These are phyloP conservation scores for Colossoma macropomum DNA, from an alignment of 2,113 vertebrate genomes.

Conservation along the genomic window DNA sequence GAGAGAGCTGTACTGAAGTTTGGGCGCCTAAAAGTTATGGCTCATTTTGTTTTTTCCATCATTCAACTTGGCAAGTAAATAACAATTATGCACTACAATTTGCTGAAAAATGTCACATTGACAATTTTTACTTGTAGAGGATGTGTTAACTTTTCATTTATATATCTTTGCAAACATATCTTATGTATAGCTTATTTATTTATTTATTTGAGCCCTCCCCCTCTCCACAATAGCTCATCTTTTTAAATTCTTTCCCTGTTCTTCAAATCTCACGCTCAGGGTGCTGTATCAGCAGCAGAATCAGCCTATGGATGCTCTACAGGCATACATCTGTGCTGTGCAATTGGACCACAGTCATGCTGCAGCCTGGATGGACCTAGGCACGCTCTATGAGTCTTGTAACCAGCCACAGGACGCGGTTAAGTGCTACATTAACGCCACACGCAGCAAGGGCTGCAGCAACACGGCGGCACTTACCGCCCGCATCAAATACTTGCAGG, in stretches of 20 bases:
- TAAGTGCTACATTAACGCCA: constrained; percentile 99
- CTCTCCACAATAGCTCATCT: background rate
- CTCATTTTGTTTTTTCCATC: no score
- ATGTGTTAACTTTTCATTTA: no score
- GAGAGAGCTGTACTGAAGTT: no score
- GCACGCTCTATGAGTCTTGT: constrained; percentile 98
- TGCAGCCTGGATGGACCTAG: constrained; percentile 99
- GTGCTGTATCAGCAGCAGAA: constrained; percentile 99
- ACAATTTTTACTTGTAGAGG: no score
- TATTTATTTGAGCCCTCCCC: no score
- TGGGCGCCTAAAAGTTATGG: no score
- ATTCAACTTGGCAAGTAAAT: no score
- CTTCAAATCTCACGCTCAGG: constrained; percentile 66
- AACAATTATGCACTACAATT: no score
- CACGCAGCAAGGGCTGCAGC: constrained; percentile 96
- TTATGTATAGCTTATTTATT: no score
- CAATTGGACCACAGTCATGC: constrained; percentile 98
- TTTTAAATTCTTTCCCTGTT: background rate
- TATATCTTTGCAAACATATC: no score
- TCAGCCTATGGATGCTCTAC: constrained; percentile 99
- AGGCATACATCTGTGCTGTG: constrained; percentile 98
- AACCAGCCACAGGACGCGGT: constrained; percentile 98
- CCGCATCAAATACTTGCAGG: constrained; percentile 98
- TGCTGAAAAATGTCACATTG: no score
- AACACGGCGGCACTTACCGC: constrained; percentile 94